Conservation (phyloP, 2,113 vertebrate species). For the human region GRCh38 chr7:120520001-120520500, state of each 20-base stretch:
- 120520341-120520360: neutral
- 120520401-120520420: neutral
- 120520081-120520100: slow-evolving; percentile 49
- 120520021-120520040: slow-evolving; percentile 73
- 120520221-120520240: neutral
- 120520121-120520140: slow-evolving; percentile 23
- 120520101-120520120: neutral
- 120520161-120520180: neutral
- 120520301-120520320: neutral
- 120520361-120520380: neutral
- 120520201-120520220: neutral
- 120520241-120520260: neutral
- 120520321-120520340: neutral
- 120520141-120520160: neutral
- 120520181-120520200: neutral
- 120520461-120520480: neutral
- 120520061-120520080: slow-evolving; percentile 71
- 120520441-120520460: neutral
- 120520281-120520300: neutral
- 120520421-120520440: neutral
- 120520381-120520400: neutral
- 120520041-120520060: slow-evolving; percentile 71
- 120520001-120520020: slow-evolving; percentile 76
- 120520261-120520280: neutral
- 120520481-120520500: neutral